These are phyloP conservation scores for Temnothorax longispinosus DNA, from an alignment of 1,140 invertebrate genomes.

Conservation along the genomic window DNA sequence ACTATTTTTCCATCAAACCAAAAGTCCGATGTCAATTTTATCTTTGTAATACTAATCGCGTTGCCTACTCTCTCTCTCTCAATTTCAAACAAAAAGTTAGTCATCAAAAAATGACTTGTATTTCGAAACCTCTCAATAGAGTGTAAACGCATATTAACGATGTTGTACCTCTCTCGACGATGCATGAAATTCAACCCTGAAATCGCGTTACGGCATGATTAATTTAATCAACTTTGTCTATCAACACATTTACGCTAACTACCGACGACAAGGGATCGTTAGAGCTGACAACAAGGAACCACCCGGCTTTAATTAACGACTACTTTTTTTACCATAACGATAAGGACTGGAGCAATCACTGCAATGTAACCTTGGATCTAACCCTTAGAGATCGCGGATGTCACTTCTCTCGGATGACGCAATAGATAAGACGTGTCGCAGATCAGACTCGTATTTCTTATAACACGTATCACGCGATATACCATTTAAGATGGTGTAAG, in stretches of 20 bases:
- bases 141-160: background rate
- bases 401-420: slow-evolving; percentile 23
- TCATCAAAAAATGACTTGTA: slow-evolving; percentile 3
- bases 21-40: background rate
- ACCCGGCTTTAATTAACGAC: slow-evolving; percentile 17
- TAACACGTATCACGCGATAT: background rate
- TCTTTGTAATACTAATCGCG: background rate
- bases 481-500: background rate
- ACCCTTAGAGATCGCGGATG: background rate
- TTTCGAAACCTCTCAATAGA: background rate
- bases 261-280: background rate
- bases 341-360: background rate
- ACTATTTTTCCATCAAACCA: background rate
- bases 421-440: slow-evolving; percentile 23
- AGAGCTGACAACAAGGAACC: background rate
- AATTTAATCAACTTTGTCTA: slow-evolving; percentile 23
- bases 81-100: slow-evolving; percentile 21
- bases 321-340: background rate
- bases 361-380: background rate
- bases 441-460: slow-evolving; percentile 33
- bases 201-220: slow-evolving; percentile 14
- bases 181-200: slow-evolving; percentile 16
- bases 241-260: slow-evolving; percentile 12
- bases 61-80: background rate
- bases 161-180: background rate